These are phyloP conservation scores for Ciconia stormi DNA, from an alignment of 2,113 vertebrate species.

Conservation along the genomic window DNA sequence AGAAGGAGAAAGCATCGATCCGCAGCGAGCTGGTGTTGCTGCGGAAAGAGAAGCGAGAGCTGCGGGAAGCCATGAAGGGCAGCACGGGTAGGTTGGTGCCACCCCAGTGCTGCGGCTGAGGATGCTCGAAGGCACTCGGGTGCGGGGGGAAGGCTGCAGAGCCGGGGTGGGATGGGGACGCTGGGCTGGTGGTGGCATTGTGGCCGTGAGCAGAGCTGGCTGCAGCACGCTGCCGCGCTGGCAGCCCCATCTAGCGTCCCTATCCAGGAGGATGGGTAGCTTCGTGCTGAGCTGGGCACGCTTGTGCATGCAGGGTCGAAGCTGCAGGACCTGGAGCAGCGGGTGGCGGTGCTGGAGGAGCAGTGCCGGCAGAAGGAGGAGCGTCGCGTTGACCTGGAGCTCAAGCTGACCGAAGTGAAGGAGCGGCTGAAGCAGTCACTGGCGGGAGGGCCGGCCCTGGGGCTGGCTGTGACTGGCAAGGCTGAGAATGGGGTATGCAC, in stretches of 20 bases:
- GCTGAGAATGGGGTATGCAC: constrained; percentile 74
- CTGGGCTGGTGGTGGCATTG: background rate
- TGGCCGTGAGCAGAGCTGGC: background rate
- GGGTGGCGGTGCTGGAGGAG: constrained; percentile 80
- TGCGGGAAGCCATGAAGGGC: constrained; percentile 85
- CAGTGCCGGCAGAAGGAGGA: constrained; percentile 86
- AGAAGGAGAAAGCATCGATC: constrained; percentile 85
- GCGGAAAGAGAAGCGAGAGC: constrained; percentile 86
- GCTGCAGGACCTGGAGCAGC: constrained; percentile 79
- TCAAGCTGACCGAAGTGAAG: constrained; percentile 87
- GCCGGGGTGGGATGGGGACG: background rate
- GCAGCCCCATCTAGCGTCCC: constrained; percentile 54
- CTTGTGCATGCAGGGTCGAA: constrained; percentile 75
- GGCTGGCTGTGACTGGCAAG: constrained; percentile 75
- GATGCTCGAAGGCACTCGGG: fast-evolving
- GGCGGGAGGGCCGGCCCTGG: constrained; percentile 85
- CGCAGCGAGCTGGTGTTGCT: constrained; percentile 81
- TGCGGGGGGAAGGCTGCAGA: background rate
- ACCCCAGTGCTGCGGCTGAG: fast-evolving
- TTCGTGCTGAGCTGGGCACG: background rate
- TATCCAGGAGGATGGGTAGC: background rate
- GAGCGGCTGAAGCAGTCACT: constrained; percentile 90
- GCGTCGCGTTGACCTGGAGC: constrained; percentile 87
- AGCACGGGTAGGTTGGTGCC: constrained; percentile 75
- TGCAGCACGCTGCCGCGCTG: background rate